These are phyloP conservation scores for Petrophora chlorosata DNA, from an alignment of 2,888 invertebrate genomes.

Conservation along the genomic window DNA sequence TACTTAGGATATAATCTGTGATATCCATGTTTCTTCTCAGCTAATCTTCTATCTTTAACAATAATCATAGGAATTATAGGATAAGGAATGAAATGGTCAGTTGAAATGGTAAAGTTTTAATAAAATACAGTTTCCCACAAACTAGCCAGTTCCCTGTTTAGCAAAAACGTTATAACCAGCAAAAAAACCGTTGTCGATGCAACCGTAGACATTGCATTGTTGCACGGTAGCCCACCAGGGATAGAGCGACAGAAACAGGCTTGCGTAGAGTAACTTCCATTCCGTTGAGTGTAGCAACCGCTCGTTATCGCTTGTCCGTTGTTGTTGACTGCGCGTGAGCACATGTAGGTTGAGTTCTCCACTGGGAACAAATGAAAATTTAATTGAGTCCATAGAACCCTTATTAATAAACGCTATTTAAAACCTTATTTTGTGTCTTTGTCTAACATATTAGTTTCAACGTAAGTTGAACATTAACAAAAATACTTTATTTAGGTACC, in stretches of 20 bases:
- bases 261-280: slow-evolving; percentile 64
- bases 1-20: too few relatives aligned
- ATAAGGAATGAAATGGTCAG: too few relatives aligned
- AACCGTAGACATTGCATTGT: slow-evolving; percentile 40
- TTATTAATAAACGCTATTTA: too few relatives aligned
- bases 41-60: too few relatives aligned
- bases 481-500: too few relatives aligned
- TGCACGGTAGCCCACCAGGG: slow-evolving; percentile 68
- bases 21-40: too few relatives aligned
- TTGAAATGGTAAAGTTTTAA: not conserved
- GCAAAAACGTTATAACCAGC: slow-evolving; percentile 34
- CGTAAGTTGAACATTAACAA: too few relatives aligned
- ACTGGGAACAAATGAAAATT: slow-evolving; percentile 69
- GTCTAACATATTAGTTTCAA: too few relatives aligned
- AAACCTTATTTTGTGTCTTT: too few relatives aligned
- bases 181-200: slow-evolving; percentile 34
- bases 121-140: slow-evolving; percentile 1
- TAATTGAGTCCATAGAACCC: too few relatives aligned
- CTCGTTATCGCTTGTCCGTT: slow-evolving; percentile 72
- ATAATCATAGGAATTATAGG: too few relatives aligned
- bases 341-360: slow-evolving; percentile 88
- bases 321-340: slow-evolving; percentile 84
- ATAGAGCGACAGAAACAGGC: slow-evolving; percentile 72
- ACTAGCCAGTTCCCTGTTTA: slow-evolving; percentile 26
- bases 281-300: slow-evolving; percentile 84